These are phyloP conservation scores for Heteronetta atricapilla DNA, from an alignment of 2,113 vertebrate genomes.

Conservation along the genomic window DNA sequence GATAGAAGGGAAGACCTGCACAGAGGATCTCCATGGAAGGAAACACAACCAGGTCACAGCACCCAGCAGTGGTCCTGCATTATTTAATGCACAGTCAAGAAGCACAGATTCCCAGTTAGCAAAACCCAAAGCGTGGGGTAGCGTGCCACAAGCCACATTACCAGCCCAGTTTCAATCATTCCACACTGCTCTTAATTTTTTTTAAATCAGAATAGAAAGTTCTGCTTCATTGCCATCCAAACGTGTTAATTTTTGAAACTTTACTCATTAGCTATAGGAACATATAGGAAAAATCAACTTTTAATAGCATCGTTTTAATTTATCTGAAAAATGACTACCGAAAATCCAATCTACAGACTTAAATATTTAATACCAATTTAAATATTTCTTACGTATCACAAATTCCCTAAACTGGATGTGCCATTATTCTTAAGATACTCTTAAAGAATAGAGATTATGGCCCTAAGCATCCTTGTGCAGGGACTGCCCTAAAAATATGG, in stretches of 20 bases:
- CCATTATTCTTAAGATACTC: not conserved
- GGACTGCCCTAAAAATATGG: not conserved
- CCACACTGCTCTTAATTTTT: accelerated
- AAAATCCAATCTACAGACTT: not conserved
- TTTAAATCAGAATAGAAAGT: not conserved
- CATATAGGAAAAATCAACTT: not conserved
- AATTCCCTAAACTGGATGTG: not conserved
- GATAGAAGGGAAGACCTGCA: not conserved
- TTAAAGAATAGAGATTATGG: not conserved
- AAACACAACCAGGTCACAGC: not conserved
- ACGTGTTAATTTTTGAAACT: not conserved
- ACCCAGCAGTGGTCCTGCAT: not conserved
- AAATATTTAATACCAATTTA: not conserved
- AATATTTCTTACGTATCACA: not conserved
- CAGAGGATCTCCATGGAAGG: not conserved
- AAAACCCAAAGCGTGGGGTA: not conserved
- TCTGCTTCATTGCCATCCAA: not conserved
- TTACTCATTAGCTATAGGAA: not conserved
- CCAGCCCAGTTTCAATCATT: not conserved
- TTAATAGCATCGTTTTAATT: not conserved
- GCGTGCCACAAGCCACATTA: not conserved
- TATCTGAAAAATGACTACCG: not conserved
- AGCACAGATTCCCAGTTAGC: not conserved
- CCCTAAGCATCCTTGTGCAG: not conserved
- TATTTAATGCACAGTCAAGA: too few species aligned